Base-by-base conservation (phyloP, 1,140 invertebrate genomes). In the Drosophila sp. region DNA sequence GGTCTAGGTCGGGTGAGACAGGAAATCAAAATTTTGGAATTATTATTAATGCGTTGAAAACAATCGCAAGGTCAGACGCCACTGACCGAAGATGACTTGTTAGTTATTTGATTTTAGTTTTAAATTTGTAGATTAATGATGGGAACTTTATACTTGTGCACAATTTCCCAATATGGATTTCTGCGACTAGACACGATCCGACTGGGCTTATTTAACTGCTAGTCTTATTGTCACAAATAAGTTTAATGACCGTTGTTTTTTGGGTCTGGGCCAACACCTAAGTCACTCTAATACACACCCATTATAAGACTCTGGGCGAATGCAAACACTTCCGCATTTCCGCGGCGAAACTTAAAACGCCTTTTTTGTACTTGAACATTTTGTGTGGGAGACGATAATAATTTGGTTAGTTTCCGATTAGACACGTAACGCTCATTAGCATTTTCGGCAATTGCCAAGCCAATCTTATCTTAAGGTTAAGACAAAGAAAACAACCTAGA, bases 51-150 rank as follows among this genome's bases (percentile, higher is more conserved):
- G 16, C 46, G 73, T 53, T 66, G 50, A 76, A 81, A 86, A 78
- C 78, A 81, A 78, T 53, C 59, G 58, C 83, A 89, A 89, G 83
- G 83, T 80, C 83, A 83, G 76, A 69, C 78, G 83, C 76, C 59
- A 81, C 53, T 84, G 82, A 86, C 82, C 83, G 76, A 72, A 53
- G 72, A 76, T 76, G 62, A 62, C 25, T 61, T 62, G 59, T 51
- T 38, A 32, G 21, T 51, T 54, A 45, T 0, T 36, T 38, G 56
- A 48, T 75, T 6, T 0, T 36, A 45, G 56, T 56, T 75, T 6
- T 6, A 2, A 29, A 29, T 0, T 7, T 51, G 76, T 54, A 62
- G 76, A 76, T 76, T 78, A 40, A 78, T 76, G 76, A 63, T 76
- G 66, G 50, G 73, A 76, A 76, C 57, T 64, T 27, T 50, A 45